Conservation (phyloP, 2,797 vertebrate species). For the Micropoecilia bifurca region DNA sequence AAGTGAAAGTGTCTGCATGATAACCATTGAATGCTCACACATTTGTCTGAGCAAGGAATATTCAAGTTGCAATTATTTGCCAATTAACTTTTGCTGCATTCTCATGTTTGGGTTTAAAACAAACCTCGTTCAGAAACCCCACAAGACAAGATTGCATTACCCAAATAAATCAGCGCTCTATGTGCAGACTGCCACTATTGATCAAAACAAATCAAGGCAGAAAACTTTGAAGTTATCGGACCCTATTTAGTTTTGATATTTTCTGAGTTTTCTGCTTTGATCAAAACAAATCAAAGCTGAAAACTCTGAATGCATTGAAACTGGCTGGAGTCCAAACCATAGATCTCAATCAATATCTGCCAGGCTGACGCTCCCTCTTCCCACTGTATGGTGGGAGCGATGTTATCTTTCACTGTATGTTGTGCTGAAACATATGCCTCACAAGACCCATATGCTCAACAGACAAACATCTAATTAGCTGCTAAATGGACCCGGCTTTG, state of each 20-base stretch:
- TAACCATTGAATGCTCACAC: slow-evolving; percentile 24
- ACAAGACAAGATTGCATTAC: slow-evolving; percentile 47
- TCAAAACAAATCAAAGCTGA: background rate
- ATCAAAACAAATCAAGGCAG: slow-evolving; percentile 47
- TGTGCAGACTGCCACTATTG: slow-evolving; percentile 24
- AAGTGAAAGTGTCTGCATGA: slow-evolving; percentile 20
- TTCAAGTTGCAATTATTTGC: slow-evolving; percentile 50
- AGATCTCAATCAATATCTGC: slow-evolving; percentile 31
- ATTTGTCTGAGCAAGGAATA: slow-evolving; percentile 59
- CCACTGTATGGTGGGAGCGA: slow-evolving; percentile 41
- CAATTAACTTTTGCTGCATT: slow-evolving; percentile 30
- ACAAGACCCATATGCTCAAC: slow-evolving; percentile 67
- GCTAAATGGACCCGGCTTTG: slow-evolving; percentile 69
- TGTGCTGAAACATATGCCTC: slow-evolving; percentile 62
- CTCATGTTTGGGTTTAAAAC: slow-evolving; percentile 39
- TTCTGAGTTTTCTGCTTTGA: background rate
- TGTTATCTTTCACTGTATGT: slow-evolving; percentile 48
- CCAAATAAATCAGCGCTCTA: slow-evolving; percentile 37
- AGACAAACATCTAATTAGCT: slow-evolving; percentile 75
- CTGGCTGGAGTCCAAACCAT: slow-evolving; percentile 21
- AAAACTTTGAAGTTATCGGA: slow-evolving; percentile 25
- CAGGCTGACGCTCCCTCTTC: slow-evolving; percentile 38
- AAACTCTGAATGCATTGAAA: slow-evolving; percentile 20
- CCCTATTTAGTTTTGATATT: background rate
- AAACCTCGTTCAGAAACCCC: slow-evolving; percentile 48